These are phyloP conservation scores for Amiota mariae DNA, from an alignment of 2,888 invertebrate genomes.

Conservation along the genomic window DNA sequence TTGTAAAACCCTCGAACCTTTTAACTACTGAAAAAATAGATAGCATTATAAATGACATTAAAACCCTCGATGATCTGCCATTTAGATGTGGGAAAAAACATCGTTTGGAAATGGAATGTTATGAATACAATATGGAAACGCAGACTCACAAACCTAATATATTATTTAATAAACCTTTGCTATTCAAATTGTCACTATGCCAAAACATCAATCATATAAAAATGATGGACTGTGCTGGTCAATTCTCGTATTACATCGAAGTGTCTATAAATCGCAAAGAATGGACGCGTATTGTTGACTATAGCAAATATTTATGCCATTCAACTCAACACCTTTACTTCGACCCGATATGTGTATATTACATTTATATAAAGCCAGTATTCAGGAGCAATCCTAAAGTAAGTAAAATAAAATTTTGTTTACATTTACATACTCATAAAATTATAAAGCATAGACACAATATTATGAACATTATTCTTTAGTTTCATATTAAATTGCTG, in stretches of 20 bases:
- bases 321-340: not conserved
- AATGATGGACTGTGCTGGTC: not conserved
- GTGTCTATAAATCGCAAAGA: not conserved
- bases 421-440: too few species aligned
- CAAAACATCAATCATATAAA: not conserved
- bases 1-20: not conserved
- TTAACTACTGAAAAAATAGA: not conserved
- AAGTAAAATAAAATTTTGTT: too few species aligned
- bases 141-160: not conserved
- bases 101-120: not conserved
- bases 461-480: too few species aligned
- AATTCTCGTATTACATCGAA: not conserved
- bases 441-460: too few species aligned
- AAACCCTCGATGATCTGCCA: not conserved
- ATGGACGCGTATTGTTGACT: not conserved
- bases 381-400: too few species aligned
- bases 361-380: too few species aligned
- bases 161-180: not conserved
- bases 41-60: not conserved
- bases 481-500: too few species aligned
- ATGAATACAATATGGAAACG: not conserved
- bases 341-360: not conserved
- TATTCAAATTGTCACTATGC: not conserved
- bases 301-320: not conserved
- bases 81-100: conserved; percentile 5